Evolutionary conservation across 2,888 invertebrate genomes (phyloP).

Genomic region (Polyommatus icarus): DNA sequence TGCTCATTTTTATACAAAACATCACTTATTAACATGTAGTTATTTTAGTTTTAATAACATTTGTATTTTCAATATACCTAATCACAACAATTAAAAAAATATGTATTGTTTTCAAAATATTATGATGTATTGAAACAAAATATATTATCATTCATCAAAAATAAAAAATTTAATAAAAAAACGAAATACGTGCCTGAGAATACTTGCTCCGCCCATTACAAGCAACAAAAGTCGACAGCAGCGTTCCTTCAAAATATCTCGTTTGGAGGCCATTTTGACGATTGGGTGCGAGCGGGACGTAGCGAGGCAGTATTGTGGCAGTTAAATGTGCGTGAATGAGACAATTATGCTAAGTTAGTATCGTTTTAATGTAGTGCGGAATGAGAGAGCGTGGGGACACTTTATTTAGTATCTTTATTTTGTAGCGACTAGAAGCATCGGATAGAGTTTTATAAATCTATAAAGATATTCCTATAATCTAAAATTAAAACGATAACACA

Average conservation of each 20-base stretch:
- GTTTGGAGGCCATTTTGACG: conserved; percentile 81
- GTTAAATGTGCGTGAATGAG: conserved; percentile 72
- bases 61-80: too few relatives aligned
- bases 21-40: too few relatives aligned
- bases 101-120: too few relatives aligned
- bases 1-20: too few relatives aligned
- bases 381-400: conserved; percentile 53
- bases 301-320: conserved; percentile 53
- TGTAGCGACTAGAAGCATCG: conserved; percentile 40
- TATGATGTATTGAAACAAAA: too few relatives aligned
- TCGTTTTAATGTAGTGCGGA: conserved; percentile 71
- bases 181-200: conserved; percentile 61
- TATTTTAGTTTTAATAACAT: too few relatives aligned
- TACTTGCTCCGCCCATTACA: conserved; percentile 80
- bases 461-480: not conserved
- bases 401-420: conserved; percentile 39
- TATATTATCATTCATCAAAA: not conserved
- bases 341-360: conserved; percentile 78
- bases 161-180: conserved; percentile 31
- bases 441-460: conserved; percentile 30
- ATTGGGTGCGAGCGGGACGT: conserved; percentile 69
- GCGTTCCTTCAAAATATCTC: conserved; percentile 80
- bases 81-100: too few relatives aligned
- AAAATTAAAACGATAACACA: not conserved
- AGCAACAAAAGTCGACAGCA: conserved; percentile 77